phyloP scores from a whole-genome alignment of 2,888 invertebrate genomes.

The Hydrotaea diabolus region DNA sequence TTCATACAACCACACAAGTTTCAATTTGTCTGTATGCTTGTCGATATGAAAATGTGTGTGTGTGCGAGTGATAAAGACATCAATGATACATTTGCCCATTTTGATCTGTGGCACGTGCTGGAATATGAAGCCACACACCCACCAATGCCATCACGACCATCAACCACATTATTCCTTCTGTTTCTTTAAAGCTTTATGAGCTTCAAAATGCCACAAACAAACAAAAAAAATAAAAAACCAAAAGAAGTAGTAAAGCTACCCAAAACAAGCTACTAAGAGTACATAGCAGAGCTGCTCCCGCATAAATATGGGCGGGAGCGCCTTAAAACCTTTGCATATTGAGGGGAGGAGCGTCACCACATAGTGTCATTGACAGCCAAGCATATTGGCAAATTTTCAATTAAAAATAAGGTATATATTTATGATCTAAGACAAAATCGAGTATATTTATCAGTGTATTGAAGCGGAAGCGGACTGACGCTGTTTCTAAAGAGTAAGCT shows the following conservation, averaged over 20 bases:
- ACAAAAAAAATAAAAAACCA: neutral
- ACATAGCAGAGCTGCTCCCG: neutral
- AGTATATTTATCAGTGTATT: no score
- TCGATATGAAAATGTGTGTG: neutral
- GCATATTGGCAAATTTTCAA: no score
- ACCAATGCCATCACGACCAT: neutral
- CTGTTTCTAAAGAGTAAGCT: no score
- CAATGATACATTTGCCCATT: neutral
- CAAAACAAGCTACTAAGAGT: neutral
- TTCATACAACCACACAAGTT: neutral
- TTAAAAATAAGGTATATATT: no score
- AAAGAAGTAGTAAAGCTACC: neutral
- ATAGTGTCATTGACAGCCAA: no score
- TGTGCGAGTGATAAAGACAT: neutral
- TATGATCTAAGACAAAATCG: no score
- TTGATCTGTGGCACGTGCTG: constrained; percentile 54
- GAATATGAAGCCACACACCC: neutral
- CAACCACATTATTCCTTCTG: neutral
- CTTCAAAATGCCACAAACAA: neutral
- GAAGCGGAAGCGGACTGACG: no score
- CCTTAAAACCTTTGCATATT: no score
- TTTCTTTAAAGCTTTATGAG: neutral
- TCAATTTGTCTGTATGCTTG: neutral
- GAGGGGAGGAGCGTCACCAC: no score
- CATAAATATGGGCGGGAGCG: neutral